A percentile compares a stretch with the other conserved stretches of the same genome.
phyloP scores from a whole-genome alignment of 2,797 vertebrate genomes.

The Anabas testudineus region DNA sequence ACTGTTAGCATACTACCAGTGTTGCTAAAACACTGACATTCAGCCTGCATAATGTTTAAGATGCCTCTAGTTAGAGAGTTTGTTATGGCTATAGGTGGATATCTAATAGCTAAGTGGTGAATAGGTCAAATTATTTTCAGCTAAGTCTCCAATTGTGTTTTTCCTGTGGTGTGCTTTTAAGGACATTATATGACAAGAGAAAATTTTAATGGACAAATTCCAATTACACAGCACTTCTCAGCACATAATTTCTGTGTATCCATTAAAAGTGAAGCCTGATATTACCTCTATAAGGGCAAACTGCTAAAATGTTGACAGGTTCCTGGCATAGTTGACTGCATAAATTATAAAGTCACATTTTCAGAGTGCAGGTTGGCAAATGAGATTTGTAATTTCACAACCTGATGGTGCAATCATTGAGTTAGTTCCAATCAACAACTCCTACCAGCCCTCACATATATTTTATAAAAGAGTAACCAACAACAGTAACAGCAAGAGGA shows the following conservation, averaged over 20 bases:
- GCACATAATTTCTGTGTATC: not conserved
- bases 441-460: not conserved
- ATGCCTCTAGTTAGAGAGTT: no score
- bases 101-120: not conserved
- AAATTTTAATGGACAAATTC: not conserved
- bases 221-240: not conserved
- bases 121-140: not conserved
- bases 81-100: not conserved
- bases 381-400: constrained; percentile 7
- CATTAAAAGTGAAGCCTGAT: constrained; percentile 21
- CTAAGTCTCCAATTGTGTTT: not conserved
- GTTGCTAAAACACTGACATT: no score
- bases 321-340: not conserved
- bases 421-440: not conserved
- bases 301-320: constrained; percentile 7
- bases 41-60: no score
- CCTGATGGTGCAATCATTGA: constrained; percentile 16
- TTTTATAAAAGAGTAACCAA: not conserved
- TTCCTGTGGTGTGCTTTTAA: not conserved
- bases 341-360: constrained; percentile 32
- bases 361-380: constrained; percentile 6
- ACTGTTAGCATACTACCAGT: no score
- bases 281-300: not conserved
- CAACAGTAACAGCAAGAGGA: no score
- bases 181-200: not conserved